Base-by-base conservation (phyloP, 2,113 vertebrate genomes). In the Odobenus rosmarus region DNA sequence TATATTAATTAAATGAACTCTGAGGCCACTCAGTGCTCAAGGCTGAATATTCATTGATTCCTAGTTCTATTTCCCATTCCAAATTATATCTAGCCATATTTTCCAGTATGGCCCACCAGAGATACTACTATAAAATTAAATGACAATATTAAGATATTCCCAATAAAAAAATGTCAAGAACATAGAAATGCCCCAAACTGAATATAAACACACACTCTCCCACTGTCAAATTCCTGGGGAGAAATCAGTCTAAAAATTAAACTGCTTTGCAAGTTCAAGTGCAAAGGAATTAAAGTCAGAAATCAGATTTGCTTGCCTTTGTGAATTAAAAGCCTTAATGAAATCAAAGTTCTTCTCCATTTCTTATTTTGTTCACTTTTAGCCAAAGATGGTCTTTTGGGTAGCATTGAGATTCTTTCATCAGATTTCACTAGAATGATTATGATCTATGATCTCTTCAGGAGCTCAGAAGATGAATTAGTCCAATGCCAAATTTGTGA, bases 161-260 rank as follows among this genome's bases (percentile, higher is more conserved):
- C 72, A 95, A 95, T 96, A 96, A 97, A 88, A 97, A 97, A 97
- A 98, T 95, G 93, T 96, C 89, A 98, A 80, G 95, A 97, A 95
- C 55, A 93, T 46, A 93, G 72, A 92, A 82, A 93, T 95, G 61
- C 46, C 89, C 28, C 71, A 92, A 91, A 89, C 26, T 97, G 93
- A 95, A 87, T 84, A 89, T 92, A 97, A 98, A 95, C 59, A 46
- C 46, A 96, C 46, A 96, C 74, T 55, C 72, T 97, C 23, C 57
- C 53, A 85, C 95, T 96, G 96, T 95, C 86, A 94, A 91, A 87
- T 96, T 98, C 49, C 95, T 92, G 76, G 93, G 95, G 93, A 97
- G 72, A 95, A 83, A 95, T 97, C 83, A 96, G 59, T 93, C 62
- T 79, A 59, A 86, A 96, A 92, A 83, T 97, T 97, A 96, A 94